These are phyloP conservation scores for Palaemon carinicauda DNA, from an alignment of 1,140 invertebrate genomes.

Conservation along the genomic window DNA sequence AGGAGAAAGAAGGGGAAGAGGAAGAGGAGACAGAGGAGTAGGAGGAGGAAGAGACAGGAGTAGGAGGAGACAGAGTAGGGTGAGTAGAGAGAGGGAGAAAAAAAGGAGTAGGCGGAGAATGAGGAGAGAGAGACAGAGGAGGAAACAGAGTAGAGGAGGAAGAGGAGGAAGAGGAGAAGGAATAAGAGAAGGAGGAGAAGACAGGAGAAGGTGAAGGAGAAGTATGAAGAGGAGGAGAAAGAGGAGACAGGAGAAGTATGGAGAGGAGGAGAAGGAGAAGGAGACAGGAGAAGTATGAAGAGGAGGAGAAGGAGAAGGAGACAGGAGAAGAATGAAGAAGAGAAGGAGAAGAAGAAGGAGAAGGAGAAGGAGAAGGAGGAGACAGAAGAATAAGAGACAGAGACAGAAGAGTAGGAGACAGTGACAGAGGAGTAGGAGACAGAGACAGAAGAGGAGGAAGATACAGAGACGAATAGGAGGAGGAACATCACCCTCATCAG, in stretches of 20 bases:
- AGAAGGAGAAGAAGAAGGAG: not conserved
- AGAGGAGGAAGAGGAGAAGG: not conserved
- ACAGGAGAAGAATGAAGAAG: not conserved
- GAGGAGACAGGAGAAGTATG: not conserved
- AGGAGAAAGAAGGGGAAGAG: not conserved
- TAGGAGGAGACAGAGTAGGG: not conserved
- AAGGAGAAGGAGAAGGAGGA: not conserved
- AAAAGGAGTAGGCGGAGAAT: too few relatives aligned
- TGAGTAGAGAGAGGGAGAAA: not conserved
- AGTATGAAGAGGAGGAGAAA: too few relatives aligned
- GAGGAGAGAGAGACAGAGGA: not conserved
- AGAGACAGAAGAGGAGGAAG: too few relatives aligned
- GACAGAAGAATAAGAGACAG: not conserved
- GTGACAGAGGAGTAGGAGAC: too few relatives aligned
- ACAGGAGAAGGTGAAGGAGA: not conserved
- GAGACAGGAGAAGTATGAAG: too few relatives aligned
- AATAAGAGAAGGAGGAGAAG: not conserved
- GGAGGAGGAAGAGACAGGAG: too few relatives aligned
- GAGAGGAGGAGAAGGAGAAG: not conserved
- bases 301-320: too few relatives aligned
- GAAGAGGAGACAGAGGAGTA: not conserved
- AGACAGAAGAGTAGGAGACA: not conserved
- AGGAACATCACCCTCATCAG: too few relatives aligned
- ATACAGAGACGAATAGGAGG: too few relatives aligned
- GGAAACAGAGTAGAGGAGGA: not conserved